These are phyloP conservation scores for Mus minutoides DNA, from an alignment of 2,797 vertebrate genomes.

Conservation along the genomic window DNA sequence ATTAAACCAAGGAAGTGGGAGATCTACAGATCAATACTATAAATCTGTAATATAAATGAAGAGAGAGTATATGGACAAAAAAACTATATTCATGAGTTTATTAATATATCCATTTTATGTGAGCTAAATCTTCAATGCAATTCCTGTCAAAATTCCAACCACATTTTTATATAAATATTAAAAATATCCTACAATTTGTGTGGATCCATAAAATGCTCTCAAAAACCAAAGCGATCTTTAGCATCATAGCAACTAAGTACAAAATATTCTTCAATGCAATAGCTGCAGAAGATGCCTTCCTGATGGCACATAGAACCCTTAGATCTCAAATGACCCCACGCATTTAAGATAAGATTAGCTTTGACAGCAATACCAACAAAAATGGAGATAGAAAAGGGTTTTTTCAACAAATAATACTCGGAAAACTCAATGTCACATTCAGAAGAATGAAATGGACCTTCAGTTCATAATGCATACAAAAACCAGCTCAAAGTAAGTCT, in stretches of 20 bases:
- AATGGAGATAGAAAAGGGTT: not conserved
- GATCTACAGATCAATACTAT: not conserved
- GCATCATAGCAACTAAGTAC: not conserved
- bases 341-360: not conserved
- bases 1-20: not conserved
- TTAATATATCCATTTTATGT: not conserved
- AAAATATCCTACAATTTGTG: not conserved
- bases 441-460: not conserved
- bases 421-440: not conserved
- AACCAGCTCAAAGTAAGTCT: not conserved
- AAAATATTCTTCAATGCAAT: not conserved
- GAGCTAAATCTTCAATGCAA: not conserved
- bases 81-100: not conserved
- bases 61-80: not conserved
- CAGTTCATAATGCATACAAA: not conserved
- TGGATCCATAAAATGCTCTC: not conserved
- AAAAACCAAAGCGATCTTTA: not conserved
- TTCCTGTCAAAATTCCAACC: not conserved
- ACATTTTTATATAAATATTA: not conserved
- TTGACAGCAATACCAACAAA: not conserved
- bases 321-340: not conserved
- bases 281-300: not conserved
- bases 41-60: not conserved
- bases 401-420: not conserved
- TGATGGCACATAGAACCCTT: not conserved